Evolutionary conservation across 1,140 invertebrate species (phyloP).

Genomic region (Drosophila orena): DNA sequence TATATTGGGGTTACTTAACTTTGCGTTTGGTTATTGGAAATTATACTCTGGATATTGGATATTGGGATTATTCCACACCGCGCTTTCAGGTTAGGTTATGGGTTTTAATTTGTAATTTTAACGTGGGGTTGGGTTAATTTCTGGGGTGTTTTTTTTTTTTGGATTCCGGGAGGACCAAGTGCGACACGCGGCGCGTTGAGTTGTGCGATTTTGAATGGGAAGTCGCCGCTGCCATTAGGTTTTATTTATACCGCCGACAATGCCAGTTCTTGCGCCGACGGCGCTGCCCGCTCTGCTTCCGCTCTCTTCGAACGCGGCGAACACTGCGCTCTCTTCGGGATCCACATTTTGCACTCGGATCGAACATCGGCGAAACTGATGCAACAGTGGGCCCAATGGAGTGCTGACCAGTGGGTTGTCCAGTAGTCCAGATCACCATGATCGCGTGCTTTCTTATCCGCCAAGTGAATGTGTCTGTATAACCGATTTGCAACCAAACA

Average conservation of each 20-base stretch:
- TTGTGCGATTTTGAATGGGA: conserved; percentile 44
- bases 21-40: background rate
- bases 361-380: background rate
- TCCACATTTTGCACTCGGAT: conserved; percentile 1
- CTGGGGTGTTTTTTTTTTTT: conserved; percentile 6
- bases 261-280: conserved; percentile 33
- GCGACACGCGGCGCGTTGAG: conserved; percentile 36
- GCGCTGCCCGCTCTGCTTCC: conserved; percentile 20
- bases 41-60: conserved; percentile 1
- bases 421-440: conserved; percentile 11
- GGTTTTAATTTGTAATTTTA: background rate
- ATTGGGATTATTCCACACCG: background rate
- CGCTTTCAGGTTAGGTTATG: background rate
- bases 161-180: conserved; percentile 6
- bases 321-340: conserved; percentile 5
- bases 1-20: conserved; percentile 7
- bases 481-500: background rate
- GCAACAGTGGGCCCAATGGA: conserved; percentile 12
- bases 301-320: conserved; percentile 11
- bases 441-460: background rate
- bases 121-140: conserved; percentile 5
- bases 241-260: conserved; percentile 27
- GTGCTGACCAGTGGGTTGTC: background rate
- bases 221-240: conserved; percentile 22
- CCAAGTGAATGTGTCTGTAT: background rate